Evolutionary conservation across 2,113 vertebrate species (phyloP).

Genomic region (Labeo catla): DNA sequence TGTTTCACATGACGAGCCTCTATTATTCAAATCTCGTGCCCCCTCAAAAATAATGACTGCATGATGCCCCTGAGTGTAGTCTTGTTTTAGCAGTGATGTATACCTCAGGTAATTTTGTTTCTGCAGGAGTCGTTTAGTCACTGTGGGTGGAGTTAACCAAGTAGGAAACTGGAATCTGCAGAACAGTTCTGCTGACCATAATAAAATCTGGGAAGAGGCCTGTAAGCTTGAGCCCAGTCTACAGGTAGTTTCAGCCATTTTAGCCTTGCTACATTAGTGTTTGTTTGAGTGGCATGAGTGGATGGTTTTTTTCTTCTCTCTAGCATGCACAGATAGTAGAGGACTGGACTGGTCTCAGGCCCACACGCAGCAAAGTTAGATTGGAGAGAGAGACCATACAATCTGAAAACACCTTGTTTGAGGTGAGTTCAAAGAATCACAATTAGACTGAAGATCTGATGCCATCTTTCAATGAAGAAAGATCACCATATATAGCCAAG

Average conservation of each 20-base stretch:
- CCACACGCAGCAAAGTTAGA: conserved; percentile 72
- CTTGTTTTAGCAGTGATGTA: background rate
- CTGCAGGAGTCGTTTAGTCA: conserved; percentile 81
- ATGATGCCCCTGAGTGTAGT: background rate
- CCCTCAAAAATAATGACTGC: too few relatives aligned
- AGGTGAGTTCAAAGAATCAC: too few relatives aligned
- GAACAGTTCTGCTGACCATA: conserved; percentile 81
- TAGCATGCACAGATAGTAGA: conserved; percentile 82
- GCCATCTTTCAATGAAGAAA: background rate
- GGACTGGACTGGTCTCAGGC: conserved; percentile 87
- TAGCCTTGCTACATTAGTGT: background rate
- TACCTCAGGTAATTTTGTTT: background rate
- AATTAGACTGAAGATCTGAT: too few relatives aligned
- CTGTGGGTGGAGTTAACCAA: conserved; percentile 88
- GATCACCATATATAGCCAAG: background rate
- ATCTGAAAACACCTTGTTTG: too few relatives aligned
- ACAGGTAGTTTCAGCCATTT: conserved; percentile 71
- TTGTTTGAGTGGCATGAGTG: background rate
- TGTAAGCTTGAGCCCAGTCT: conserved; percentile 86
- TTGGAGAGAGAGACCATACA: too few relatives aligned
- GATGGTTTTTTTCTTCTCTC: background rate
- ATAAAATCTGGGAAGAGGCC: conserved; percentile 83
- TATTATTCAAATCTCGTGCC: too few relatives aligned
- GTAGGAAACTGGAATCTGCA: conserved; percentile 88
- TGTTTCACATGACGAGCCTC: too few relatives aligned